These are phyloP conservation scores for Chlamydotis undulata DNA, from an alignment of 2,113 vertebrate genomes.

Conservation along the genomic window DNA sequence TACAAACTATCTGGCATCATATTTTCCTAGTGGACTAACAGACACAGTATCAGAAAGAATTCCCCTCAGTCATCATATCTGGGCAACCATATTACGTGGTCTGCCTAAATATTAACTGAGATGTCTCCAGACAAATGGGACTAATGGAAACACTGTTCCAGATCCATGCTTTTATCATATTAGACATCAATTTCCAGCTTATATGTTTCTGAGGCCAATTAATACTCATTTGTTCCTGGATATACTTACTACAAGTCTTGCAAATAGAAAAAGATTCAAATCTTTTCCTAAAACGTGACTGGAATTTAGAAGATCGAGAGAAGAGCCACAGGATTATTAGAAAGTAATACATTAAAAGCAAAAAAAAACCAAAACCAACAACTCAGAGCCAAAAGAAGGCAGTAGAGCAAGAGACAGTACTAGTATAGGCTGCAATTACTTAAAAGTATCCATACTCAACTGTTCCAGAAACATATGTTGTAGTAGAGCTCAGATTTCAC, in stretches of 20 bases:
- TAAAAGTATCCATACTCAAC: not conserved
- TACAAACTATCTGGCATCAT: not conserved
- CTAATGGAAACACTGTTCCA: not conserved
- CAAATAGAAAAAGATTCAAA: not conserved
- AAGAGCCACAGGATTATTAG: not conserved
- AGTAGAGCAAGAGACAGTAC: not conserved
- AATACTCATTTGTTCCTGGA: not conserved
- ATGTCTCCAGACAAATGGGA: not conserved
- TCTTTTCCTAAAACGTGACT: not conserved
- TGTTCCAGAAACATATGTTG: not conserved
- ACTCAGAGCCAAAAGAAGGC: not conserved
- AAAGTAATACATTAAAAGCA: not conserved
- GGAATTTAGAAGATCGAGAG: not conserved
- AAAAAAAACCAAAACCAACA: not conserved
- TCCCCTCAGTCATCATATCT: not conserved
- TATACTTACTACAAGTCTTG: not conserved
- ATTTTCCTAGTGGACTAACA: not conserved
- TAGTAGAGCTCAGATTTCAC: not conserved
- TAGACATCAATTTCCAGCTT: not conserved
- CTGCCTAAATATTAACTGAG: not conserved
- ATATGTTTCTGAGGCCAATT: not conserved
- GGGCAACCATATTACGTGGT: rapidly evolving
- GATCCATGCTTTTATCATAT: not conserved
- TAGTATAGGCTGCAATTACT: not conserved
- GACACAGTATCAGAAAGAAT: not conserved